Conservation (phyloP, 2,113 vertebrate genomes). For the Varanus komodoensis region DNA sequence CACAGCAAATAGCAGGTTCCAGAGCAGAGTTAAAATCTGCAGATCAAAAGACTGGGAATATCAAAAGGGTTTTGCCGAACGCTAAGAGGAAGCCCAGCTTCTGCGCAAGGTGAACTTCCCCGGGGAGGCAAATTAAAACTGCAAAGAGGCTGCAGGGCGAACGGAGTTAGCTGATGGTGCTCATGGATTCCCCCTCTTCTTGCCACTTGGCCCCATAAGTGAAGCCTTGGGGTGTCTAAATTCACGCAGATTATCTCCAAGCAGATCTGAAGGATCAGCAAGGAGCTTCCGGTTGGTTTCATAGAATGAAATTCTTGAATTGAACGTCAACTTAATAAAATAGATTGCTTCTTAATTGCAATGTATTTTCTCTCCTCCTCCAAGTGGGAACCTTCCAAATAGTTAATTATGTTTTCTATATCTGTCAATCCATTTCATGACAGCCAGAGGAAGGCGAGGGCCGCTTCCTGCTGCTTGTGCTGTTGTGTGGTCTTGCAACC, state of each 20-base stretch:
- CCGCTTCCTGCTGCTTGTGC: conserved; percentile 13
- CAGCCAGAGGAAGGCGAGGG: neutral
- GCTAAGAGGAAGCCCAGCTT: no score
- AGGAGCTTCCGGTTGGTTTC: conserved; percentile 34
- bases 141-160: neutral
- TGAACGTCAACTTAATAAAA: conserved; percentile 58
- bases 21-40: neutral
- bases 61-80: neutral
- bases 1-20: neutral
- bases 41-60: neutral
- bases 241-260: neutral
- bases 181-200: conserved; percentile 28
- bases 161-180: neutral
- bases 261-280: conserved; percentile 17
- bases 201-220: neutral
- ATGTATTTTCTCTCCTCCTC: conserved; percentile 19
- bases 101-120: neutral
- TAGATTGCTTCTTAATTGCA: conserved; percentile 66
- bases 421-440: conserved; percentile 56
- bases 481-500: no score
- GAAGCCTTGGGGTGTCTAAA: neutral
- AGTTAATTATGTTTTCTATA: conserved; percentile 62
- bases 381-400: conserved; percentile 45
- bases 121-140: neutral
- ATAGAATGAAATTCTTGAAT: conserved; percentile 41